Evolutionary conservation across 2,797 vertebrate species (phyloP), one percentile per base, ranked within the genome.

Genomic region (Silurus aristotelis): DNA sequence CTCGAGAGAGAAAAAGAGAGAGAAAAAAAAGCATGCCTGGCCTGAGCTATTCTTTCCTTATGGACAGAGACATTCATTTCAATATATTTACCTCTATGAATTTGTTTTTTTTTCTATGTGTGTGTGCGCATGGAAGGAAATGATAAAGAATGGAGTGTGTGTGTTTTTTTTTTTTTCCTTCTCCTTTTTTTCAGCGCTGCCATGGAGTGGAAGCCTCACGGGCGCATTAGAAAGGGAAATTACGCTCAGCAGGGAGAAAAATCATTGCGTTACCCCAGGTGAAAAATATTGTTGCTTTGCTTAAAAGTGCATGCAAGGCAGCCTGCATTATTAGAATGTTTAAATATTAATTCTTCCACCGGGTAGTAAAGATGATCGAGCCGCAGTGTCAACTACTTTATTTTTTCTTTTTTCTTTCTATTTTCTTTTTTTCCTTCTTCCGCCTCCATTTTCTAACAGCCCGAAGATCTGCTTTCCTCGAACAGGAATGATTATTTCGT

Each of bases 291-390:
- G 96, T 96, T 94, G 95, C 94, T 95, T 94, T 95, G 95, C 96
- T 97, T 96, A 97, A 97, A 97, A 98, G 96, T 97, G 97, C 96
- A 97, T 94, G 96, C 96, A 96, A 97, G 97, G 96, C 97, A 96
- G 95, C 95, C 96, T 92, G 94, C 97, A 95, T 99, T 99, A 99
- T 99, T 98, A 98, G 96, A 98, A 98, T 98, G 97, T 98, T 99
- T 99, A 99, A 99, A 99, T 99, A 99, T 99, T 99, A 99, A 99
- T 99, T 98, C 96, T 96, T 97, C 96, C 92, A 92, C 96, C 93
- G 96, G 94, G 96, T 97, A 97, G 97, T 98, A 98, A 98, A 97
- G 97, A 99, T 98, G 97, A 98, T 97, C 96, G 97, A 98, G 95
- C 94, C 94, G 93, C 93, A 89, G 95, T 95, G 95, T 97, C 96